Conservation (phyloP, 2,113 vertebrate genomes). For the Nothobranchius furzeri region DNA sequence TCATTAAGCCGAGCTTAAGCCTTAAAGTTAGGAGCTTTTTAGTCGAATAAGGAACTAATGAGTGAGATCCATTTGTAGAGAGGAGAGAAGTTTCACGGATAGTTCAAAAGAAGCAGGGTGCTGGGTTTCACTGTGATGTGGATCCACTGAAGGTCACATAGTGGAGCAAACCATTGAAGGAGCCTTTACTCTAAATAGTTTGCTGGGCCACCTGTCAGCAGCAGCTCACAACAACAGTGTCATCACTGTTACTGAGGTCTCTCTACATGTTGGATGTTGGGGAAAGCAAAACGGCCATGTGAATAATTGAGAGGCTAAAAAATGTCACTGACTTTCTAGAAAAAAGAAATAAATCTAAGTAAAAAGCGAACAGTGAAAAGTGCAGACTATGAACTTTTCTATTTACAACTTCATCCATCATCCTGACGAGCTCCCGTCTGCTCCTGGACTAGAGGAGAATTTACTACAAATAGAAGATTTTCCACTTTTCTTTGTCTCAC, state of each 20-base stretch:
- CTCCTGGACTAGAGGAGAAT: background rate
- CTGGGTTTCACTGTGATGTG: slow-evolving; percentile 54
- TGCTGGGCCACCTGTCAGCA: slow-evolving; percentile 60
- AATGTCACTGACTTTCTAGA: too few relatives aligned
- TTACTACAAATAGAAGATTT: background rate
- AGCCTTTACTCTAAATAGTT: slow-evolving; percentile 76
- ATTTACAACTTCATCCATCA: slow-evolving; percentile 55
- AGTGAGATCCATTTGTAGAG: background rate
- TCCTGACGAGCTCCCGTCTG: slow-evolving; percentile 23
- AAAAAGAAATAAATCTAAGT: background rate
- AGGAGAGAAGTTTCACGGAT: slow-evolving; percentile 1
- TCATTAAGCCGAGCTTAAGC: background rate
- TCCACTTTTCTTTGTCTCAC: background rate
- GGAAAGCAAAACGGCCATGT: background rate
- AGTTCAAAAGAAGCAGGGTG: slow-evolving; percentile 37
- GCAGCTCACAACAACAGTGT: slow-evolving; percentile 26
- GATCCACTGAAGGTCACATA: slow-evolving; percentile 74
- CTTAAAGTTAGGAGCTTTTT: background rate
- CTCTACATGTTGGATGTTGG: background rate
- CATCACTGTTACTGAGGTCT: slow-evolving; percentile 28
- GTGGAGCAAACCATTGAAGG: slow-evolving; percentile 56
- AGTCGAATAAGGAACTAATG: background rate
- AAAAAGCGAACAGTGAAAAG: slow-evolving; percentile 5
- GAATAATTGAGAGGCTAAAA: background rate
- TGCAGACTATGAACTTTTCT: slow-evolving; percentile 36